Evolutionary conservation across 1,140 invertebrate genomes (phyloP), one percentile per base, ranked within the genome.

Genomic region (Pseudomyrmex concolor): DNA sequence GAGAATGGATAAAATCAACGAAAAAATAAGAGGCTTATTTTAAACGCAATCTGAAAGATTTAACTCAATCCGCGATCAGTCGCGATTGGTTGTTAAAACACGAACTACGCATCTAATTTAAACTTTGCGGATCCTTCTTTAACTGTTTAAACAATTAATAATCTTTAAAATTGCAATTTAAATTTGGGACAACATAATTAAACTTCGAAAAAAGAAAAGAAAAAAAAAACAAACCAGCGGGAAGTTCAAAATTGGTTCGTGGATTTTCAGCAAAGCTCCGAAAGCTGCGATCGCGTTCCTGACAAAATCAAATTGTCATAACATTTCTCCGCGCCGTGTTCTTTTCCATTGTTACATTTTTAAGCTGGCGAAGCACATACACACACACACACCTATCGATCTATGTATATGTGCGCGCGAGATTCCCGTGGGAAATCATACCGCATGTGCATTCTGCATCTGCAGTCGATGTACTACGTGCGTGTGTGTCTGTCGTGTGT

Each of bases 401-500:
- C 34, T 50, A 54, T 17, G 34, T 45, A 13, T 68, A 80, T 48
- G 83, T 50, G 71, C 59, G 76, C 64, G 74, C 77, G 59, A 76
- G 48, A 70, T 87, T 85, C 92, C 89, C 92, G 48, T 82, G 92
- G 92, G 92, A 92, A 92, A 92, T 92, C 91, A 92, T 87, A 86
- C 89, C 62, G 59, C 66, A 84, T 70, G 86, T 83, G 81, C 81
- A 72, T 82, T 63, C 71, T 45, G 80, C 73, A 84, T 83, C 74
- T 64, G 82, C 84, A 80, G 72, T 22, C 83, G 64, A 64, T 64
- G 34, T 34, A 7, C 34, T 34, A 34, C 34, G 34, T 34, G 5
- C 7, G 5, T 34, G 34, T 77, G n/a, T 22, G 19, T 7, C 25
- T 22, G 34, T 13, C n/a, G 45, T 10, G 81, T 45, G 76, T 59